Percentiles rank a stretch among this genome's conserved stretches.
Evolutionary conservation across 1,140 invertebrate species (phyloP).

Genomic region (Macrobrachium nipponense): DNA sequence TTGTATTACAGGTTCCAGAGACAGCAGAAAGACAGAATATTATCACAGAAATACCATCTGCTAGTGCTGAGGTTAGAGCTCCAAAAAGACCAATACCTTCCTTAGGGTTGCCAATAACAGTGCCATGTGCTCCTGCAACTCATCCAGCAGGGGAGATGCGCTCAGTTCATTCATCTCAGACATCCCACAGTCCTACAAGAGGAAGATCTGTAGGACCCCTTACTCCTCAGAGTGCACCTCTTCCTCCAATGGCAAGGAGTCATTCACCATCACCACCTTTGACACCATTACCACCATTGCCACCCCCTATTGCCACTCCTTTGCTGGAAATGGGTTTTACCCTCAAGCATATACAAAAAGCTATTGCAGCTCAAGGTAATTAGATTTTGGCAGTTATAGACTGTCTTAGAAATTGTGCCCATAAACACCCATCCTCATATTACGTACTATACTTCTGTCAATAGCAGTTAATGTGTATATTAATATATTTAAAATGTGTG

Average conservation of each 20-base stretch:
- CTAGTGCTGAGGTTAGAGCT: slow-evolving; percentile 18
- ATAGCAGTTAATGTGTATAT: too few relatives aligned
- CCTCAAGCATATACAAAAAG: slow-evolving; percentile 74
- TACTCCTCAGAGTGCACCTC: slow-evolving; percentile 49
- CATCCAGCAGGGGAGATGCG: slow-evolving; percentile 31
- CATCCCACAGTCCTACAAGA: slow-evolving; percentile 61
- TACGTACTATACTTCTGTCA: too few relatives aligned
- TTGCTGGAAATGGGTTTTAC: slow-evolving; percentile 78
- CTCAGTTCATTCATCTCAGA: slow-evolving; percentile 3
- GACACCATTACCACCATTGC: slow-evolving; percentile 67
- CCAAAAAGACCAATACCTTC: slow-evolving; percentile 52
- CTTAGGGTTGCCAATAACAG: slow-evolving; percentile 67
- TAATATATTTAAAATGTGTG: too few relatives aligned
- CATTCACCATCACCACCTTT: slow-evolving; percentile 48
- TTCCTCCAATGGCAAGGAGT: slow-evolving; percentile 45
- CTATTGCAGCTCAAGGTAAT: slow-evolving; percentile 73
- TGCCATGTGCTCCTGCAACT: slow-evolving; percentile 64
- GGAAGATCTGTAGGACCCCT: slow-evolving; percentile 34
- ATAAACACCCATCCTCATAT: too few relatives aligned
- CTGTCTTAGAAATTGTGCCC: background rate
- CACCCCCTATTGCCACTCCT: slow-evolving; percentile 72
- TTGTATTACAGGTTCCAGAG: slow-evolving; percentile 28
- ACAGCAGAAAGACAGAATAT: slow-evolving; percentile 34
- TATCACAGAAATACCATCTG: slow-evolving; percentile 14
- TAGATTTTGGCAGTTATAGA: background rate